phyloP scores from a whole-genome alignment of 1,140 invertebrate species.

The Colletes latitarsis region DNA sequence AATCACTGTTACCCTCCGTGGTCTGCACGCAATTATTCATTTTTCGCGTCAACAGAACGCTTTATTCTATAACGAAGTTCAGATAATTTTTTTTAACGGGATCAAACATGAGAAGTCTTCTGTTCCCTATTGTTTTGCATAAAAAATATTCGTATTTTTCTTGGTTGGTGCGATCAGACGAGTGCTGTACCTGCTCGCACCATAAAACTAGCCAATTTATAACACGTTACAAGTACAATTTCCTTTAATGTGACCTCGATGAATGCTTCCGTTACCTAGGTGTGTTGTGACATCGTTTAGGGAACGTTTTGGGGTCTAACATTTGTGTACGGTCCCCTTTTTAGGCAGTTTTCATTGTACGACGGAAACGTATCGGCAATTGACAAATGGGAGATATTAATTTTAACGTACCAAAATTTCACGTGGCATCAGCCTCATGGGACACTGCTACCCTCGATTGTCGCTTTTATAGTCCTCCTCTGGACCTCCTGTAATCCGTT shows the following conservation, averaged over 20 bases:
- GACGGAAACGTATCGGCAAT: constrained; percentile 47
- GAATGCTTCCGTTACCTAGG: constrained; percentile 41
- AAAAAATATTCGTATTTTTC: background rate
- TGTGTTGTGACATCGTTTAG: constrained; percentile 72
- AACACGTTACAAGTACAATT: constrained; percentile 66
- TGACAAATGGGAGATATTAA: constrained; percentile 71
- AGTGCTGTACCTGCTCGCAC: constrained; percentile 46
- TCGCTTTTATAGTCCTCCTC: constrained; percentile 23
- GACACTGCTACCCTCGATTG: constrained; percentile 22
- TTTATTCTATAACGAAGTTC: constrained; percentile 2
- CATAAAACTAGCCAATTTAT: constrained; percentile 65
- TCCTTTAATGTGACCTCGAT: constrained; percentile 53
- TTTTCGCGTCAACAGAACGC: constrained; percentile 16
- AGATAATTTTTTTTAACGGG: constrained; percentile 3
- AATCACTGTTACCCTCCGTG: constrained; percentile 48
- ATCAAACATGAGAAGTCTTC: background rate
- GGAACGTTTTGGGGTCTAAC: constrained; percentile 67
- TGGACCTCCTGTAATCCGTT: constrained; percentile 41
- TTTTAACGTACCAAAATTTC: constrained; percentile 58
- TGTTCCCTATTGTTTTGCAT: background rate
- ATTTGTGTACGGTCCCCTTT: constrained; percentile 57
- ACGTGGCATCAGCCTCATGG: constrained; percentile 29
- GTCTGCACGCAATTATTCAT: constrained; percentile 37
- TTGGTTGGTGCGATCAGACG: constrained; percentile 16
- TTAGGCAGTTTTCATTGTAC: constrained; percentile 42